Conservation (phyloP, 2,888 invertebrate species). For the Drosophila testacea region DNA sequence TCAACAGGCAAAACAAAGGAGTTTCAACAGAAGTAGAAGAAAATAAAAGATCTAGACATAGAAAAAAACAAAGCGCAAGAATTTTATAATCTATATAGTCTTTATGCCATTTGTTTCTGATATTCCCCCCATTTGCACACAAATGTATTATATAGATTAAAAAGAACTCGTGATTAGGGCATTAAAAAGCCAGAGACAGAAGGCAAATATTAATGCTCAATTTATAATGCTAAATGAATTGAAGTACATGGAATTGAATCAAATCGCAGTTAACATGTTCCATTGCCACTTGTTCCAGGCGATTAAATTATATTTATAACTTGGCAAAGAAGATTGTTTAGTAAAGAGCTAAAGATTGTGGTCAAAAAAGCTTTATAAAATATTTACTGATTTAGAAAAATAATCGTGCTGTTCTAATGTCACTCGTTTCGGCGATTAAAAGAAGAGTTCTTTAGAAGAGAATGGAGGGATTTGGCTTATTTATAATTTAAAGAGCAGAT, state of each 20-base stretch:
- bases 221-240: slow-evolving; percentile 9
- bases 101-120: slow-evolving; percentile 18
- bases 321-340: neutral
- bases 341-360: slow-evolving; percentile 7
- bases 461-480: neutral
- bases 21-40: slow-evolving; percentile 5
- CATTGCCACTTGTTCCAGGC: slow-evolving; percentile 9
- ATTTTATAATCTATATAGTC: slow-evolving; percentile 18
- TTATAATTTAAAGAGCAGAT: neutral
- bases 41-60: neutral
- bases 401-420: neutral
- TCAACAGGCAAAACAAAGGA: slow-evolving; percentile 24
- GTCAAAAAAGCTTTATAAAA: neutral
- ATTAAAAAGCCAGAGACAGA: slow-evolving; percentile 6
- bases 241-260: neutral
- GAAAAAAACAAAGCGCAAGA: slow-evolving; percentile 16
- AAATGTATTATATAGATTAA: slow-evolving; percentile 24
- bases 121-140: slow-evolving; percentile 13
- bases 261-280: slow-evolving; percentile 1
- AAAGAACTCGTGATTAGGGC: slow-evolving; percentile 29
- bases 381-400: neutral
- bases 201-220: neutral
- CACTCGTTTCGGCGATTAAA: neutral
- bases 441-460: neutral
- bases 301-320: slow-evolving; percentile 11